These are phyloP conservation scores for Leptobrachium leishanense DNA, from an alignment of 2,113 vertebrate genomes.

Conservation along the genomic window DNA sequence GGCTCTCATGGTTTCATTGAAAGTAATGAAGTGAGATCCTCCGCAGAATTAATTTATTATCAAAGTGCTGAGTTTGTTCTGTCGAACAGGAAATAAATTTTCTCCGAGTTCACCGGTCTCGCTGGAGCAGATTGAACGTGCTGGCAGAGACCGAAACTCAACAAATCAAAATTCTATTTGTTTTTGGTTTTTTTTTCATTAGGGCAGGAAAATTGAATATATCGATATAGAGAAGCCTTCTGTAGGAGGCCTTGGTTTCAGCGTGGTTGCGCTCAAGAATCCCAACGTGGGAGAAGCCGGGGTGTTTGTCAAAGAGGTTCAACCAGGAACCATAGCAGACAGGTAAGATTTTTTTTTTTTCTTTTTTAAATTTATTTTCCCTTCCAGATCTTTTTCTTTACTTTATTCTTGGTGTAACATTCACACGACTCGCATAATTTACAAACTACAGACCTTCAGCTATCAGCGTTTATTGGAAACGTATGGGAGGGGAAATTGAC, in stretches of 20 bases:
- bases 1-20: conserved; percentile 55
- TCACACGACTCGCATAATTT: conserved; percentile 6
- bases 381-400: conserved; percentile 19
- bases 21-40: conserved; percentile 61
- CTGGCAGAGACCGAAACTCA: conserved; percentile 31
- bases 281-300: conserved; percentile 70
- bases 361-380: conserved; percentile 11
- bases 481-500: conserved; percentile 24
- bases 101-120: conserved; percentile 30
- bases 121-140: conserved; percentile 24
- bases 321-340: conserved; percentile 86
- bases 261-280: conserved; percentile 84
- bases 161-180: conserved; percentile 50
- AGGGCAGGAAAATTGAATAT: conserved; percentile 82
- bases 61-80: conserved; percentile 53
- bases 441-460: not conserved
- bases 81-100: conserved; percentile 45
- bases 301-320: conserved; percentile 89
- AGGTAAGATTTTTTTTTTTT: conserved; percentile 67
- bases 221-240: conserved; percentile 82
- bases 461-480: conserved; percentile 22
- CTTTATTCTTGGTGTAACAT: not conserved
- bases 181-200: conserved; percentile 34
- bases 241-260: conserved; percentile 88
- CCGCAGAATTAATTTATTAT: conserved; percentile 60